Evolutionary conservation across 1,140 invertebrate genomes (phyloP), one percentile per base, ranked within the genome.

Genomic region (Hydropsyche tenuis): DNA sequence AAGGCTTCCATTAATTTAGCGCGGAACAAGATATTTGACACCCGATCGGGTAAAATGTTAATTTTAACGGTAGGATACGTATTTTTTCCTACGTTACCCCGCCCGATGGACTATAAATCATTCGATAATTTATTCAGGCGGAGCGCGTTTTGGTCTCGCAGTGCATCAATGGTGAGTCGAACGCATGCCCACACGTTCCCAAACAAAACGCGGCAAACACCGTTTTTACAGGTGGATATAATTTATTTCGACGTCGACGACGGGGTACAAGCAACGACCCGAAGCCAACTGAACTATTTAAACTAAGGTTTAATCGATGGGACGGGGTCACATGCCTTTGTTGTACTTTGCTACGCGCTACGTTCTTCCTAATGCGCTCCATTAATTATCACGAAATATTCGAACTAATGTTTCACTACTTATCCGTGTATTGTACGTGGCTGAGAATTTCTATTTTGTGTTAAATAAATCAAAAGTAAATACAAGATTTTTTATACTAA

Each of bases 41-140:
- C 76, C 73, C 75, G 70, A 74, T 74, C 30, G 76, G 46, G 76
- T 66, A 73, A 75, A 77, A 77, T 77, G 73, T 74, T 77, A 77
- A 77, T 77, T 77, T 70, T 62, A 60, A 23, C 68, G 23, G 70
- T 62, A 48, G 70, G 70, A 46, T 63, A 48, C 60, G 22, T 72
- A 42, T 72, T 62, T 72, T 45, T 72, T 25, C 45, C 22, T 30
- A 48, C 37, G 53, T 51, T 20, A 16, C 25, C 70, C 56, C 68
- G 27, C 62, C 4, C 12, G 5, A 25, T 27, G 46, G 23, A 42
- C 27, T 27, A 73, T 73, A 73, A 73, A 73, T 73, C 72, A 73
- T 73, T 73, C 9, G 71, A 51, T 73, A 73, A 73, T 73, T 73
- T 73, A 73, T 73, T 73, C 71, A 73, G 62, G 45, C 45, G 56